phyloP scores from a whole-genome alignment of 2,113 vertebrate genomes.

The Echinops telfairi region DNA sequence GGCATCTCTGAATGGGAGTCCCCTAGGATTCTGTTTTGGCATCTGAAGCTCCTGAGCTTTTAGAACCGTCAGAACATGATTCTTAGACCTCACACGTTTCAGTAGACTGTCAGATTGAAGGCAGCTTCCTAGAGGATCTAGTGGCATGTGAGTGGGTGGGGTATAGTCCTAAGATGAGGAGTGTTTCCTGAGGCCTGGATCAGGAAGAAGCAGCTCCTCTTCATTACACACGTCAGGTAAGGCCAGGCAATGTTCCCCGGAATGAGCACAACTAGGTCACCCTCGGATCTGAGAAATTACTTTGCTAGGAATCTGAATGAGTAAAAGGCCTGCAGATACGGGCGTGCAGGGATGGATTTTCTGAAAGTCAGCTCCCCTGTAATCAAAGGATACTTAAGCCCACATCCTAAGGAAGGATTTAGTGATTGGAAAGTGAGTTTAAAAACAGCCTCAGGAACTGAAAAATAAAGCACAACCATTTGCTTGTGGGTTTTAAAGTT shows the following conservation, averaged over 20 bases:
- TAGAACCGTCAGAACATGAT: too few species aligned
- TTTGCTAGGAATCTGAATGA: constrained; percentile 47
- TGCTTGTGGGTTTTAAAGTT: constrained; percentile 67
- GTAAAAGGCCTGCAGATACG: constrained; percentile 50
- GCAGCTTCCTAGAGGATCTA: not conserved
- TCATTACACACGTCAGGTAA: not conserved
- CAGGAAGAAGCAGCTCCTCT: not conserved
- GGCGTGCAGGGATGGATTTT: constrained; percentile 69
- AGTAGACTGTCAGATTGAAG: not conserved
- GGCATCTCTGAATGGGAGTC: not conserved
- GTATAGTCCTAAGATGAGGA: not conserved
- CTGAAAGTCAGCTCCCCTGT: constrained; percentile 61
- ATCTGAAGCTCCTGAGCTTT: not conserved
- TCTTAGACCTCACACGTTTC: not conserved
- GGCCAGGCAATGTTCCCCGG: not conserved
- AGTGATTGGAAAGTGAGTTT: constrained; percentile 48
- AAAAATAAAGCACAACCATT: constrained; percentile 58
- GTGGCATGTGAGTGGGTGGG: not conserved
- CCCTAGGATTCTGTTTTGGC: not conserved
- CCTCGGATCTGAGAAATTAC: constrained; percentile 43
- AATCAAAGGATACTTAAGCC: constrained; percentile 69
- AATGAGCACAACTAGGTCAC: constrained; percentile 61
- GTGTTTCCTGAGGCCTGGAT: not conserved
- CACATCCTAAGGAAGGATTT: constrained; percentile 64
- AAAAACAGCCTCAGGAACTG: not conserved